Conservation (phyloP, 2,113 vertebrate species). For the Calypte anna region DNA sequence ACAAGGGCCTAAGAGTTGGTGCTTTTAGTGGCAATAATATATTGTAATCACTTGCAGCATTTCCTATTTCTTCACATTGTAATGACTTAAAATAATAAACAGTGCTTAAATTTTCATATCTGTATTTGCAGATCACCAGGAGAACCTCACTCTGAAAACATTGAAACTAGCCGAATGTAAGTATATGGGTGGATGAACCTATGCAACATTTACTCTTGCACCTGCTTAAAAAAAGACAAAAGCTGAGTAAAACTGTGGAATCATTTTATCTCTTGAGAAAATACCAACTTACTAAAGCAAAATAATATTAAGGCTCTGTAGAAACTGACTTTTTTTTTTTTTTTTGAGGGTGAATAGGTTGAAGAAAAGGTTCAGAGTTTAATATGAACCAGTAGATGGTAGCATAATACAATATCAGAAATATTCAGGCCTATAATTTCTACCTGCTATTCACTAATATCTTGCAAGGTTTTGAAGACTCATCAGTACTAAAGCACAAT, state of each 20-base stretch:
- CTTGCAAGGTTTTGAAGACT: neutral
- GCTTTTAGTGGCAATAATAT: neutral
- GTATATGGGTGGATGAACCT: slow-evolving; percentile 57
- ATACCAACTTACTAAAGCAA: neutral
- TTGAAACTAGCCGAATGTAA: slow-evolving; percentile 98
- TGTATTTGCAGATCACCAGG: slow-evolving; percentile 86
- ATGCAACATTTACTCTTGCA: neutral
- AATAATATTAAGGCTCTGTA: neutral
- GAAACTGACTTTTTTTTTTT: neutral
- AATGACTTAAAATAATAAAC: neutral
- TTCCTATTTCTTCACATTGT: neutral
- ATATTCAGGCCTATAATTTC: neutral
- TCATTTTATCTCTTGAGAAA: neutral
- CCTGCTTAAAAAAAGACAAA: neutral
- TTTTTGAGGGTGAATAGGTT: neutral
- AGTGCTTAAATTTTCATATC: slow-evolving; percentile 40
- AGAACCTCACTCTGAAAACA: slow-evolving; percentile 84
- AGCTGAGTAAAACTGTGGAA: neutral
- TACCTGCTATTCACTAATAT: neutral
- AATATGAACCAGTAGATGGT: slow-evolving; percentile 27
- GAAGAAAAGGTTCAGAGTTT: neutral
- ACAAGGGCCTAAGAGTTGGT: neutral
- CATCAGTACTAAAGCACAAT: neutral
- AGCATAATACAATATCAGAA: slow-evolving; percentile 40
- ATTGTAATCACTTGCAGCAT: neutral